These are phyloP conservation scores for Chrysodeixis includens DNA, from an alignment of 2,888 invertebrate genomes.

Conservation along the genomic window DNA sequence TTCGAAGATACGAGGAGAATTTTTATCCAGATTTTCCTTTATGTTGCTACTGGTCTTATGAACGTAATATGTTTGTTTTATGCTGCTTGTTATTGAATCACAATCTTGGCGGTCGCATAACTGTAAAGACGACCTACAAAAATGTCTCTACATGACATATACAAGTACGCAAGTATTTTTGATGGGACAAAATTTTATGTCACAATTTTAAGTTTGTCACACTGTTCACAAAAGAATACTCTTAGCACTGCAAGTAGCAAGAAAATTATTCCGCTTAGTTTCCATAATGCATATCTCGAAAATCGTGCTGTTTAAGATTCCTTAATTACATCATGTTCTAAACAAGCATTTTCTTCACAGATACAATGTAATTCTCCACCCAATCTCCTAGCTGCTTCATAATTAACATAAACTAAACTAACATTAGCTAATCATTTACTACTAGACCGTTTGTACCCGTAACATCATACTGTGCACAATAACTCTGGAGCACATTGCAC, in stretches of 20 bases:
- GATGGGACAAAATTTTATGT: no score
- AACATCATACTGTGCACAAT: constrained; percentile 39
- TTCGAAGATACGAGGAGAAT: constrained; percentile 24
- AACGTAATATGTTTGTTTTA: not conserved
- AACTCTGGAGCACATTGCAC: constrained; percentile 51
- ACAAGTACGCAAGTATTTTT: not conserved
- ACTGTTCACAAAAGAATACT: no score
- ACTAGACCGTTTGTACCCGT: constrained; percentile 33
- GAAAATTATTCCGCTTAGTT: no score
- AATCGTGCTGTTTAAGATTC: no score
- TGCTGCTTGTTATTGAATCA: not conserved
- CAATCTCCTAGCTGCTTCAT: not conserved
- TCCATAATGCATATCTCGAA: no score
- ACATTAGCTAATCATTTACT: constrained; percentile 9
- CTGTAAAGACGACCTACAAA: not conserved
- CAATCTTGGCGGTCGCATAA: not conserved
- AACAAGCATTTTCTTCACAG: not conserved
- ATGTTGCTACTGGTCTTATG: not conserved
- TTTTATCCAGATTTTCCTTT: constrained; percentile 21
- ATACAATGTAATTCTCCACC: not conserved
- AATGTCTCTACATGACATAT: not conserved
- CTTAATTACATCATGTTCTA: no score
- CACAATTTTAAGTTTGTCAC: no score
- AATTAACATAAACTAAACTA: not conserved
- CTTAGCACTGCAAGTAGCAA: no score